Evolutionary conservation across 2,888 invertebrate genomes (phyloP).

Genomic region (Tipula helvola): DNA sequence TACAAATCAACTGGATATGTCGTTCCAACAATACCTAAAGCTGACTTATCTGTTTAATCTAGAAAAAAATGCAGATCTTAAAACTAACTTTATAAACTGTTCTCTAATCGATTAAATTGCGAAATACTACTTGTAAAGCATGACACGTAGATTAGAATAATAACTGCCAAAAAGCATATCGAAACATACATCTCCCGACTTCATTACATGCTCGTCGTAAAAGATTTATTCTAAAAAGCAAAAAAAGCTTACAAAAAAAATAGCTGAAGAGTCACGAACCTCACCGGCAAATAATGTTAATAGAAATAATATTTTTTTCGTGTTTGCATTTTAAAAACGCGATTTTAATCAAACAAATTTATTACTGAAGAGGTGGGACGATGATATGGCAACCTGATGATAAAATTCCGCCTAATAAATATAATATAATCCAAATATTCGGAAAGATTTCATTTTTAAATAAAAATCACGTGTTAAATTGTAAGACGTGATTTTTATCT

Average conservation of each 20-base stretch:
- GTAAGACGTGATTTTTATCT: not conserved
- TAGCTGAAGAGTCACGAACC: not conserved
- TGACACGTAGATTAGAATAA: not conserved
- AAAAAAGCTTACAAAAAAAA: not conserved
- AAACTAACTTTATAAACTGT: no score
- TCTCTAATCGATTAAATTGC: no score
- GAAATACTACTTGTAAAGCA: no score
- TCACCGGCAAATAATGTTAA: not conserved
- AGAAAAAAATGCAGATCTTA: no score
- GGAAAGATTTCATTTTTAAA: not conserved
- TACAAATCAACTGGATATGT: no score
- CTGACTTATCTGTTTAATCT: no score
- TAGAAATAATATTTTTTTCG: not conserved
- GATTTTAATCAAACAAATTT: not conserved
- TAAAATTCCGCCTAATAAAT: not conserved
- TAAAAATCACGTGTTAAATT: not conserved
- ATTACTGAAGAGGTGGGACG: not conserved
- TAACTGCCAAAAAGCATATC: not conserved
- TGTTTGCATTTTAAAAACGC: not conserved
- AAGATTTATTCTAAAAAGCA: not conserved
- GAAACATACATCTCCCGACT: not conserved
- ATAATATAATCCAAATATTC: not conserved
- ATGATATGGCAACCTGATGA: not conserved
- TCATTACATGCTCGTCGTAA: not conserved
- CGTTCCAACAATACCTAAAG: no score